A percentile compares a stretch with the other conserved stretches of the same genome.
Evolutionary conservation across 2,888 invertebrate species (phyloP).

Genomic region (Drosophila yooni): DNA sequence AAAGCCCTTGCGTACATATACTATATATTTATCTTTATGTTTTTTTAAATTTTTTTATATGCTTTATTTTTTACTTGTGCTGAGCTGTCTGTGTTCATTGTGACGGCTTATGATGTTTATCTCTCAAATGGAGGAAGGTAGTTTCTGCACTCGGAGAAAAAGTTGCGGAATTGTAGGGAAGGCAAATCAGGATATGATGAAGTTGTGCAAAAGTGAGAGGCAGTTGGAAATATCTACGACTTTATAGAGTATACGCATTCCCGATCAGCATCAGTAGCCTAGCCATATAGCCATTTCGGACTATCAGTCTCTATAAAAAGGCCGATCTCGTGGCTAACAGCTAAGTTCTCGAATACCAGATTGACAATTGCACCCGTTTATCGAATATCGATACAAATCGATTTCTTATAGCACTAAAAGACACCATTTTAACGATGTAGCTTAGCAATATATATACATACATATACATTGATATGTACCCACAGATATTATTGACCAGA

Average conservation of each 20-base stretch:
- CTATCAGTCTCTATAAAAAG: neutral
- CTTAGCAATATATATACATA: neutral
- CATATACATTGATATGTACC: no score
- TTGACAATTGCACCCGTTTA: neutral
- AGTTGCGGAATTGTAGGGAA: neutral
- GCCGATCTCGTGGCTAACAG: no score
- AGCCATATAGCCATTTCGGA: neutral
- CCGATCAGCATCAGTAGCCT: neutral
- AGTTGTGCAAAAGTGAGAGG: neutral
- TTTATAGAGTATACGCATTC: neutral
- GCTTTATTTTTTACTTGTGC: conserved; percentile 43
- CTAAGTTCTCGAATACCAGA: neutral
- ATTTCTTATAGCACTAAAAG: neutral
- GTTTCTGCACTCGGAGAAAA: neutral
- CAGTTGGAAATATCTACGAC: neutral
- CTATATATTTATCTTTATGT: conserved; percentile 35
- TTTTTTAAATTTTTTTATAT: conserved; percentile 6
- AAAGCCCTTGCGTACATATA: conserved; percentile 27
- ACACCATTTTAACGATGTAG: neutral
- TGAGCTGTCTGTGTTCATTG: conserved; percentile 19
- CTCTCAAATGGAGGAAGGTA: conserved; percentile 28
- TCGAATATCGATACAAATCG: neutral
- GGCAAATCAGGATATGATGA: neutral
- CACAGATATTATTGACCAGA: neutral
- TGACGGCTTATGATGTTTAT: conserved; percentile 62